Evolutionary conservation across 2,888 invertebrate species (phyloP), one percentile per base, ranked within the genome.

Genomic region (Syrphus vitripennis): DNA sequence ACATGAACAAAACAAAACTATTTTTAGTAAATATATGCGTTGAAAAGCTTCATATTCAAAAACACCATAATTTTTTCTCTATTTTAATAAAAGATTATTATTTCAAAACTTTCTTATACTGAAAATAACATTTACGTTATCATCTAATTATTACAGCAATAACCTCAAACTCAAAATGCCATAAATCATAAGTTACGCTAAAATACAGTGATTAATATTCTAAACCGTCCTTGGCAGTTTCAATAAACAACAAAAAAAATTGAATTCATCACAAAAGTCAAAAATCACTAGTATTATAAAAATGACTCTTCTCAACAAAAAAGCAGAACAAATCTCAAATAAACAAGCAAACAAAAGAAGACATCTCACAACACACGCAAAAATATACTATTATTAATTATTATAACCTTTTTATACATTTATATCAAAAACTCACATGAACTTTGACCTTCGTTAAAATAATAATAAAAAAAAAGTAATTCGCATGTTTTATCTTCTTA

Each of bases 371-470:
- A 7, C 1, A 21, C n/a, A 57, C 10, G 31, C 14, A 37, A 37
- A 10, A n/a, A 53, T 2, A n/a, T 9, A 45, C 6, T 9, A 12
- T 19, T 26, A 26, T 61, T 61, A 61, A 61, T 61, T 61, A 61
- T 37, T 26, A 63, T 63, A 42, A 63, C 42, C 26, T 40, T 12
- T 42, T 26, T 24, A 5, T 24, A 24, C 26, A n/a, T n/a, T n/a
- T n/a, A n/a, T n/a, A n/a, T 42, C 9, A 9, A 21, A 48, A 48
- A 26, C 26, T 42, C 63, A 12, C 63, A 63, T 63, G 42, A 63
- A 63, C 63, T 63, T 42, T 63, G 16, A 63, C 63, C 63, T 63
- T 63, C 42, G n/a, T 63, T 10, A 10, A 34, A 37, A 34, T 1
- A 4, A 31, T 2, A 57, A 12, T 19, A 19, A 12, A 14, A 59